Evolutionary conservation across 2,888 invertebrate genomes (phyloP), one percentile per base, ranked within the genome.

Genomic region (Polyommatus icarus): DNA sequence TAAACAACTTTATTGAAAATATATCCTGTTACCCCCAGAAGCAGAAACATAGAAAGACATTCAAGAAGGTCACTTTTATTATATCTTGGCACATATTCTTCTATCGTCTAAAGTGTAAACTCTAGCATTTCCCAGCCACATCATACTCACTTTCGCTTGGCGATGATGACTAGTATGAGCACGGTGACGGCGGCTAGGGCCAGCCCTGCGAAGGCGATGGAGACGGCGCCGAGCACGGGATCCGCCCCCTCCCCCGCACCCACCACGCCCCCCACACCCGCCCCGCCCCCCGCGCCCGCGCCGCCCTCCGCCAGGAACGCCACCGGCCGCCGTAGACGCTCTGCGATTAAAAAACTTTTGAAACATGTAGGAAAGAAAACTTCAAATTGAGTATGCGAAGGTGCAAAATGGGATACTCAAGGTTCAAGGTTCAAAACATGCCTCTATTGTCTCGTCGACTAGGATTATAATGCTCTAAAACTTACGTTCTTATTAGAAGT

Each of bases 121-220:
- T 24, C 24, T 24, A 24, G 24, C 24, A 24, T 24, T 24, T 24
- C 24, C 24, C 24, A 24, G 24, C 24, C 24, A 24, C 24, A 24
- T 24, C 40, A 40, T 40, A 40, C 40, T 40, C 8, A 92, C 93
- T 90, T 92, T 79, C 91, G 84, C 78, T 90, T 91, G 54, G 91
- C 90, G 36, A 93, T 82, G 8, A 94, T 82, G 2, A 93, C 93
- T 0, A 93, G 85, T 18, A 94, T 83, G n/a, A 94, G 81, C 0
- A 93, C 92, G 0, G 91, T 88, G 10, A 93, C 93, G 3, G 94
- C 91, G 1, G 93, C 93, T 0, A 94, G 87, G 0, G 90, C 93
- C 0, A 94, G 87, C 1, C 89, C 93, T 7, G 94, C 94, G 79
- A 93, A 94, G 0, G 93, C 93, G 10, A 94, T 83, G 0, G 93